Evolutionary conservation across 2,888 invertebrate genomes (phyloP).

Genomic region (Microplitis deprimator): DNA sequence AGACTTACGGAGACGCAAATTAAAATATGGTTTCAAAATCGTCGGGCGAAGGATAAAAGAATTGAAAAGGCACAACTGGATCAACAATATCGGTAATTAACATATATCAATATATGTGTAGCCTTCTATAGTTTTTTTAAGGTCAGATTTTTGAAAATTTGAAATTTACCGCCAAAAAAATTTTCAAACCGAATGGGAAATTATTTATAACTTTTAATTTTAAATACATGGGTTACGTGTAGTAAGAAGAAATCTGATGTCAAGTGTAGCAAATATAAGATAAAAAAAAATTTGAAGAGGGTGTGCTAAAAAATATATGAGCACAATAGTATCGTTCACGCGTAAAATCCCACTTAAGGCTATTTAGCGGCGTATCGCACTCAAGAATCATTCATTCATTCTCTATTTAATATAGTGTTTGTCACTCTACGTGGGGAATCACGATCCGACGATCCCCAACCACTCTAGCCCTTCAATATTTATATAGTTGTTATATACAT

Average conservation of each 20-base stretch:
- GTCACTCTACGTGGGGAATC: not conserved
- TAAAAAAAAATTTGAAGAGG: not conserved
- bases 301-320: not conserved
- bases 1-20: constrained; percentile 85
- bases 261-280: not conserved
- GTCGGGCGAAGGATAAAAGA: constrained; percentile 95
- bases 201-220: no score
- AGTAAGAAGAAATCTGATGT: not conserved
- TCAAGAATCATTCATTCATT: constrained; percentile 40
- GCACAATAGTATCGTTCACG: constrained; percentile 27
- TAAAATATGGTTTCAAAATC: constrained; percentile 94
- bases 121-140: no score
- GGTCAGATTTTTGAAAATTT: not conserved
- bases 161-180: not conserved
- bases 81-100: constrained; percentile 88
- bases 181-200: no score
- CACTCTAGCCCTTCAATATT: not conserved
- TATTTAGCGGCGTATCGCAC: constrained; percentile 58
- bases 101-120: not conserved
- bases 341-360: constrained; percentile 59
- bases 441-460: not conserved
- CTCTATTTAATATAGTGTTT: not conserved
- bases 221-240: not conserved
- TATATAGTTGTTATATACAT: not conserved
- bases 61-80: constrained; percentile 96